phyloP scores from a whole-genome alignment of 1,140 invertebrate genomes.

The Nebria ingens region DNA sequence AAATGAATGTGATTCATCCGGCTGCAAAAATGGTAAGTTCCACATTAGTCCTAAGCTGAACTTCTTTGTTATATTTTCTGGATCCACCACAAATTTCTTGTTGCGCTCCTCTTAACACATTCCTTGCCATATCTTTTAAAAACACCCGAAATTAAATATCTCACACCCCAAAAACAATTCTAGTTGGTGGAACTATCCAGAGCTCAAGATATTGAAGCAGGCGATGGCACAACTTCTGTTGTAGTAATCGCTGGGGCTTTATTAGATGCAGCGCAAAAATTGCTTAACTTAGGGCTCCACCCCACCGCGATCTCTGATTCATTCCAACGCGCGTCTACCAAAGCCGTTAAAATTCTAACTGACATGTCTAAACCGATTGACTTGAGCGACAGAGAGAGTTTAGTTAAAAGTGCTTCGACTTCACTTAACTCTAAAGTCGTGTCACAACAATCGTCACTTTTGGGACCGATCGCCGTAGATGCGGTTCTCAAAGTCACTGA shows the following conservation, averaged over 20 bases:
- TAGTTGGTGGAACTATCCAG: conserved; percentile 95
- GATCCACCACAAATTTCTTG: too few species aligned
- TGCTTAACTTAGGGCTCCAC: conserved; percentile 91
- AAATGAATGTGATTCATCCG: conserved; percentile 98
- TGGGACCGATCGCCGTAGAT: conserved; percentile 95
- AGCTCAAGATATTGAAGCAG: conserved; percentile 98
- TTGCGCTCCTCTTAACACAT: too few species aligned
- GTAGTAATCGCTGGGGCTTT: conserved; percentile 93
- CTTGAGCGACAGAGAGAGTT: conserved; percentile 73
- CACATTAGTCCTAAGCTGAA: background rate
- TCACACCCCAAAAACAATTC: too few species aligned
- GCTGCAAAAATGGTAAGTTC: conserved; percentile 97
- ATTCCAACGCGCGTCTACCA: conserved; percentile 81
- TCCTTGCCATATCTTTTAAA: too few species aligned
- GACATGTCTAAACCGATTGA: conserved; percentile 81
- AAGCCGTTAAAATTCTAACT: conserved; percentile 78
- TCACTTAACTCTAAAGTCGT: conserved; percentile 99
- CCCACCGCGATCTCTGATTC: conserved; percentile 95
- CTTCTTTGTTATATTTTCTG: background rate
- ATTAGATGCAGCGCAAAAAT: conserved; percentile 86
- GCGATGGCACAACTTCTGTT: conserved; percentile 97
- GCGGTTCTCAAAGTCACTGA: conserved; percentile 80
- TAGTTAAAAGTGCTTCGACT: conserved; percentile 92
- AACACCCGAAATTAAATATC: too few species aligned
- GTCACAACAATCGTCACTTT: conserved; percentile 88